Conservation (phyloP, 2,888 invertebrate genomes). For the Incurvaria masculella region DNA sequence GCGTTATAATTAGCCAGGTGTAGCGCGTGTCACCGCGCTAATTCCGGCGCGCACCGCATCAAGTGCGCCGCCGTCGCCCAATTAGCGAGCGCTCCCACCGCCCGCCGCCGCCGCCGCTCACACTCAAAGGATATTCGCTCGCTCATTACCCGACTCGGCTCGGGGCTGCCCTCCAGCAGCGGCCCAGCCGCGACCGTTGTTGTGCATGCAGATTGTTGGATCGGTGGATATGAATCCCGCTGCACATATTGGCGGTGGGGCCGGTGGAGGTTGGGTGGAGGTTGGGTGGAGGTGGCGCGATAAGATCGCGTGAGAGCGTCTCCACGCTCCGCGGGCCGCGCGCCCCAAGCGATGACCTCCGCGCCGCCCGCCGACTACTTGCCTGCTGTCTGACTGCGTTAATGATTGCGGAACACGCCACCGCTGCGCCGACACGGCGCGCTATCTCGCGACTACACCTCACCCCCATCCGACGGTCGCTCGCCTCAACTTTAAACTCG, state of each 20-base stretch:
- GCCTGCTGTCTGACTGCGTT: slow-evolving; percentile 49
- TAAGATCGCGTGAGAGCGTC: slow-evolving; percentile 53
- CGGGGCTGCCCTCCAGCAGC: slow-evolving; percentile 29
- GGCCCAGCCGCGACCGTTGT: too few relatives aligned
- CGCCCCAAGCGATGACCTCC: neutral
- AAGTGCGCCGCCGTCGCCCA: slow-evolving; percentile 40
- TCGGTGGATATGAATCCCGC: neutral
- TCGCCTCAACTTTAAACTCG: too few relatives aligned
- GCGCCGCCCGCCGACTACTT: neutral
- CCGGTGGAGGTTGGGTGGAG: neutral
- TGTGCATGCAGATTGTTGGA: too few relatives aligned
- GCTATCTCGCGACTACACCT: neutral
- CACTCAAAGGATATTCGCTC: slow-evolving; percentile 48
- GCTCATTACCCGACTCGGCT: slow-evolving; percentile 37
- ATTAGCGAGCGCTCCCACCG: slow-evolving; percentile 45
- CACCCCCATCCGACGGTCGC: neutral
- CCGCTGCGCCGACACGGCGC: slow-evolving; percentile 30
- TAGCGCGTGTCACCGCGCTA: slow-evolving; percentile 22
- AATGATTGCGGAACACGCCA: slow-evolving; percentile 48
- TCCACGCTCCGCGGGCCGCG: neutral
- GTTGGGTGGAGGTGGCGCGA: slow-evolving; percentile 27
- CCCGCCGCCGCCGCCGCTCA: slow-evolving; percentile 33
- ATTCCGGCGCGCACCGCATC: slow-evolving; percentile 39
- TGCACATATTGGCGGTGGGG: neutral
- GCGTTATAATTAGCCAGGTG: neutral